Evolutionary conservation across 2,113 vertebrate species (phyloP), one percentile per base, ranked within the genome.

Genomic region (Trematomus loennbergii): DNA sequence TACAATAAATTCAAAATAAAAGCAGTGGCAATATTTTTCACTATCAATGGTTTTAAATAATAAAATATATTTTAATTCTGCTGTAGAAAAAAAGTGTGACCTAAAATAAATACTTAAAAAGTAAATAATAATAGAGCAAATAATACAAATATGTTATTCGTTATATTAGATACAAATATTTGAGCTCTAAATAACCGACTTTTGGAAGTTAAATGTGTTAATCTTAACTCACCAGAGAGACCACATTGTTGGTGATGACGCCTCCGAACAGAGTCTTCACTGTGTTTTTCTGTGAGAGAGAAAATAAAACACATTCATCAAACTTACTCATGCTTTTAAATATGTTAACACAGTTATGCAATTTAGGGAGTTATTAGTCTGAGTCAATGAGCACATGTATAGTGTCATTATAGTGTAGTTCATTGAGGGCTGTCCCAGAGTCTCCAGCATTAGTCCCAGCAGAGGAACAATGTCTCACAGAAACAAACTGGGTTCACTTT

Each of bases 191-290:
- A 29, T 29, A 25, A 25, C 25, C 25, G 3, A 29, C 25, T 29
- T 29, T 29, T 29, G 25, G 25, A 29, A 29, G 25, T 29, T 29
- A 29, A 3, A 29, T 25, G 25, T 29, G 25, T 29, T 3, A 29
- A 29, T 29, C 25, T 3, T 29, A 0, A 83, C 97, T 96, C 82
- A 99, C 98, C 97, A 99, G 94, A 61, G 98, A 99, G 7, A 99
- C 98, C 18, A 99, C 98, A 5, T 99, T 99, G 94, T 99, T 99
- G 85, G 98, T 99, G 92, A 99, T 99, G 89, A 99, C 96, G 2
- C 98, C 98, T 87, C 98, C 98, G 93, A 99, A 99, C 82, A 99
- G 93, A 65, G 96, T 99, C 94, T 99, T 99, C 85, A 99, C 98
- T 1, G 98, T 99, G 84, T 99, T 98, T 96, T 99, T 99, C 98